Conservation (phyloP, 2,888 invertebrate genomes). For the Homarus gammarus region DNA sequence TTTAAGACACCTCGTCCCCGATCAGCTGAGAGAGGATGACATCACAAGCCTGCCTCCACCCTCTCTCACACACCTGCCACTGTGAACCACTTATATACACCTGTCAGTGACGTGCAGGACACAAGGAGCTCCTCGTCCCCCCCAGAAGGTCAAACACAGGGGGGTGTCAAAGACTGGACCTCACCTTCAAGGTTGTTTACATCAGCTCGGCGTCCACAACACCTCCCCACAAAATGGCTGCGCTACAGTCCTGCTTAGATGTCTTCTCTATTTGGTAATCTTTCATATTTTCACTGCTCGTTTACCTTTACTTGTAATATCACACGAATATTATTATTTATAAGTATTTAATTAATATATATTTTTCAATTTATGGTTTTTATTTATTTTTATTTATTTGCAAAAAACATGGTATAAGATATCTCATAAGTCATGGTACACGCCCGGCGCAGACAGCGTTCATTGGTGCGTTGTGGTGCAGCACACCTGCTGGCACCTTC, state of each 20-base stretch:
- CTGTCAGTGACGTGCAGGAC: not conserved
- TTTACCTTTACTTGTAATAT: slow-evolving; percentile 2
- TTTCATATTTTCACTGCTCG: not conserved
- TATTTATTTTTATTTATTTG: no score
- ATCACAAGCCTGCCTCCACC: no score
- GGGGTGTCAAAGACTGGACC: not conserved
- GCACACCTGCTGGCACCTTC: slow-evolving; percentile 15
- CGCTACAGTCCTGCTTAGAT: not conserved
- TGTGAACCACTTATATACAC: no score
- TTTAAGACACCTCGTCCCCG: not conserved
- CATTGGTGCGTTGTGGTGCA: slow-evolving; percentile 1
- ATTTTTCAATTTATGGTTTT: no score
- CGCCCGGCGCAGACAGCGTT: not conserved
- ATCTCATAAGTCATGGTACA: not conserved
- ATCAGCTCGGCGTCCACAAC: slow-evolving; percentile 21
- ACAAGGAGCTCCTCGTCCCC: not conserved
- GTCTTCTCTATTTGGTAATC: not conserved
- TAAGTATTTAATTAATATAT: no score
- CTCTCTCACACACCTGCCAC: no score
- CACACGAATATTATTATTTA: no score
- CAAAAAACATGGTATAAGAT: no score
- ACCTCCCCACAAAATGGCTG: slow-evolving; percentile 19
- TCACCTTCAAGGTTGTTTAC: slow-evolving; percentile 55
- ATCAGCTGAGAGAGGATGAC: slow-evolving; percentile 25
- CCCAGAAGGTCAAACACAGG: not conserved